These are phyloP conservation scores for Cheilosia vernalis DNA, from an alignment of 2,888 invertebrate genomes.

Conservation along the genomic window DNA sequence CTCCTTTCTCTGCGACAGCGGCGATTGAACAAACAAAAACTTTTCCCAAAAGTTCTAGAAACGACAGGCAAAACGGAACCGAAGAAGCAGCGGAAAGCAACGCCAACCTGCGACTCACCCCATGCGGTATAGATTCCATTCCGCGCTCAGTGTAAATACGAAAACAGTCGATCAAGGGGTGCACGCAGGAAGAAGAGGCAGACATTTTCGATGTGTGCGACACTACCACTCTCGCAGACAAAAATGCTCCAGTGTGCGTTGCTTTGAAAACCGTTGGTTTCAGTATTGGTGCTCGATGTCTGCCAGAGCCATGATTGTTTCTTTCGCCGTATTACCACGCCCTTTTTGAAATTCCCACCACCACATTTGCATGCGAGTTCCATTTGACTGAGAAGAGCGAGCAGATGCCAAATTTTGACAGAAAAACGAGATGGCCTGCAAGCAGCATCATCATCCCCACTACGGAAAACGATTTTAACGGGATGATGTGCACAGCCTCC, in stretches of 20 bases:
- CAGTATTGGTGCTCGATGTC: slow-evolving; percentile 32
- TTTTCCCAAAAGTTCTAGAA: slow-evolving; percentile 69
- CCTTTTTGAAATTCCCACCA: slow-evolving; percentile 59
- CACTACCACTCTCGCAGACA: slow-evolving; percentile 28
- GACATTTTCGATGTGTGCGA: slow-evolving; percentile 17
- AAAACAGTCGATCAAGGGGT: slow-evolving; percentile 8
- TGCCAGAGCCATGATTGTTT: slow-evolving; percentile 50
- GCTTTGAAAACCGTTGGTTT: not conserved
- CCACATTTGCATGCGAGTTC: slow-evolving; percentile 42
- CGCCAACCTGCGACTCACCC: slow-evolving; percentile 57
- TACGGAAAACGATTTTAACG: slow-evolving; percentile 10
- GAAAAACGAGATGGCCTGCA: slow-evolving; percentile 19
- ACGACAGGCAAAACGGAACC: not conserved
- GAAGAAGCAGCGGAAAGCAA: slow-evolving; percentile 34
- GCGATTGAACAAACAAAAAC: slow-evolving; percentile 55
- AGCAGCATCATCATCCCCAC: slow-evolving; percentile 25
- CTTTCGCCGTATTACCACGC: slow-evolving; percentile 55
- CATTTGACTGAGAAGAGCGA: slow-evolving; percentile 12
- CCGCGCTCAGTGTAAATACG: slow-evolving; percentile 52
- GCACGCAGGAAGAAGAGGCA: slow-evolving; percentile 10
- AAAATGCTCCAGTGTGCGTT: slow-evolving; percentile 14
- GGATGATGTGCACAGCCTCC: slow-evolving; percentile 63
- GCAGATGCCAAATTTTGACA: not conserved
- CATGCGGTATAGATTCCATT: slow-evolving; percentile 12
- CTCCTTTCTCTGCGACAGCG: slow-evolving; percentile 26